phyloP scores from a whole-genome alignment of 2,113 vertebrate genomes.

The Natator depressus region DNA sequence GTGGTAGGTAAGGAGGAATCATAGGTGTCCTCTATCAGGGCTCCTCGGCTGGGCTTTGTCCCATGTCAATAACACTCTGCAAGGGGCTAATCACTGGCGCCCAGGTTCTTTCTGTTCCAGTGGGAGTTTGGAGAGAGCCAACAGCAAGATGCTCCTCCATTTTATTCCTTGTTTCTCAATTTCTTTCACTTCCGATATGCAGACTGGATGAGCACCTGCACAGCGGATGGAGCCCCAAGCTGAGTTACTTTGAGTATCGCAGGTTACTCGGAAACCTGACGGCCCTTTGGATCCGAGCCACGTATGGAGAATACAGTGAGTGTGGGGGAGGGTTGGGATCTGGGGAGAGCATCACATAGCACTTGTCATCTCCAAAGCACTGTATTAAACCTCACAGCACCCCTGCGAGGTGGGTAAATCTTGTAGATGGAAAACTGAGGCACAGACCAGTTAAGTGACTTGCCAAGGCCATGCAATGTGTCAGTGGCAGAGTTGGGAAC shows the following conservation, averaged over 20 bases:
- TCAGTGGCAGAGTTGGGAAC: not conserved
- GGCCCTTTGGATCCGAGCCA: conserved; percentile 88
- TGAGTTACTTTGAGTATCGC: conserved; percentile 86
- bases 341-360: not conserved
- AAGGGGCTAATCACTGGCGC: not conserved
- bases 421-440: not conserved
- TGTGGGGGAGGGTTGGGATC: not conserved
- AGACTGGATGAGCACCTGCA: conserved; percentile 86
- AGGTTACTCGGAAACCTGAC: conserved; percentile 90
- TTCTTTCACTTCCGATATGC: not conserved
- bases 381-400: not conserved
- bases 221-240: conserved; percentile 88
- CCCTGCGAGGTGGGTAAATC: not conserved
- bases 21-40: not conserved
- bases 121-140: rapidly evolving
- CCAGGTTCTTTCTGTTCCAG: not conserved
- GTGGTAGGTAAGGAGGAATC: not conserved
- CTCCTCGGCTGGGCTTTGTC: not conserved
- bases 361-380: not conserved
- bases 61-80: rapidly evolving
- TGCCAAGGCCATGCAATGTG: not conserved
- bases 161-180: not conserved
- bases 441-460: not conserved
- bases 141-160: not conserved
- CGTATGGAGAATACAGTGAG: conserved; percentile 91